phyloP scores from a whole-genome alignment of 2,797 vertebrate genomes.

The Emys orbicularis region DNA sequence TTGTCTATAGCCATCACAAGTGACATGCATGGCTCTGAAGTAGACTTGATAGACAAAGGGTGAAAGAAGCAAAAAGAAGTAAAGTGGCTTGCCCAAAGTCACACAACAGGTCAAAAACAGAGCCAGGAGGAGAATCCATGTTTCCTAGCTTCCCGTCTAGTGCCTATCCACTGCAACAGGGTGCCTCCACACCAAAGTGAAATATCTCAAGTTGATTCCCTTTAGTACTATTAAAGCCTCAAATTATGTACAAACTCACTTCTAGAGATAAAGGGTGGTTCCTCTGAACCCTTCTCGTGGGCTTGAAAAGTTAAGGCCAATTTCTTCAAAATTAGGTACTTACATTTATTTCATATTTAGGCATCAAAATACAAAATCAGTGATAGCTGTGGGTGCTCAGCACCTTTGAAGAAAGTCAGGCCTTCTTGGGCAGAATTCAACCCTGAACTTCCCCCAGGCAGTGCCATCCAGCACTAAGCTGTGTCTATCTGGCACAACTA shows the following conservation, averaged over 20 bases:
- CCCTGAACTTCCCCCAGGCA: background rate
- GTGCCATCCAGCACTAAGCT: background rate
- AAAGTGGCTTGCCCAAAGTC: background rate
- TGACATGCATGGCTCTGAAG: background rate
- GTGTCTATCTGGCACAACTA: background rate
- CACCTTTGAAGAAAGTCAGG: background rate
- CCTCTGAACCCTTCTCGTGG: background rate
- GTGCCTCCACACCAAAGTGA: background rate
- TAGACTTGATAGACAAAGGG: background rate
- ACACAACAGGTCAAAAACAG: background rate
- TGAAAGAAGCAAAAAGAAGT: background rate
- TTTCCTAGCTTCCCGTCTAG: background rate
- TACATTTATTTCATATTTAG: background rate
- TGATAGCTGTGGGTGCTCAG: background rate
- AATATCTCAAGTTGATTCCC: background rate
- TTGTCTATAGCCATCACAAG: background rate
- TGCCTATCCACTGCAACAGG: background rate
- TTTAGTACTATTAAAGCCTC: background rate
- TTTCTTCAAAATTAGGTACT: too few relatives aligned
- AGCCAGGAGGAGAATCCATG: background rate
- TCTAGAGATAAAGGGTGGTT: background rate
- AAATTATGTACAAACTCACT: background rate
- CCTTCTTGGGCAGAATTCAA: background rate
- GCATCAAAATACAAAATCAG: background rate
- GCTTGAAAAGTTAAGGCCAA: background rate